Percentiles rank a stretch among this genome's conserved stretches.
Evolutionary conservation across 2,113 vertebrate genomes (phyloP).

Genomic region (Anas platyrhynchos): DNA sequence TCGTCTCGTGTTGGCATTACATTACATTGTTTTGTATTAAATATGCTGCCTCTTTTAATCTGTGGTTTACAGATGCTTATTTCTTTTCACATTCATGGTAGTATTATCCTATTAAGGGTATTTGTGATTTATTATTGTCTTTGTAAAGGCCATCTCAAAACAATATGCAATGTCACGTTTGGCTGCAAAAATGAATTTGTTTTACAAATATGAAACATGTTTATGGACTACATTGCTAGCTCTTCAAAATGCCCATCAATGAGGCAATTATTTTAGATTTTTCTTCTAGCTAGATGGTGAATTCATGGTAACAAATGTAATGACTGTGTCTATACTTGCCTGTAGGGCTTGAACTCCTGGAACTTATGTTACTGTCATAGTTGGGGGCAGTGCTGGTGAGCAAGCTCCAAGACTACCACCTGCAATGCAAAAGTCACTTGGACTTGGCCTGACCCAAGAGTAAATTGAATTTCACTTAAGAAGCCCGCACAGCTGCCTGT

Average conservation of each 20-base stretch:
- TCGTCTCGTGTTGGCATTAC: conserved; percentile 43
- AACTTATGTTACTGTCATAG: not conserved
- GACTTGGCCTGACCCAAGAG: not conserved
- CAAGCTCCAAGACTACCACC: not conserved
- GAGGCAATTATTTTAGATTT: not conserved
- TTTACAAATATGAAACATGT: conserved; percentile 12
- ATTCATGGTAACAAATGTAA: not conserved
- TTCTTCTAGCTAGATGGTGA: not conserved
- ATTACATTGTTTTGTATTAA: conserved; percentile 65
- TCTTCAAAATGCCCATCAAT: not conserved
- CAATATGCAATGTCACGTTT: not conserved
- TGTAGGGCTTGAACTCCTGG: not conserved
- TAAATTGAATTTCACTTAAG: not conserved
- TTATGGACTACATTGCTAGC: not conserved
- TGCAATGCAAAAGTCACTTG: not conserved
- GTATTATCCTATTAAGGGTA: conserved; percentile 57
- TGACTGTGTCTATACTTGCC: not conserved
- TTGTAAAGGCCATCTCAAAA: not conserved
- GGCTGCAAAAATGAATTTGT: conserved; percentile 41
- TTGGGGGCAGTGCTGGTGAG: not conserved
- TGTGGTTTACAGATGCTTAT: conserved; percentile 55
- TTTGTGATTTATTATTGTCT: conserved; percentile 51
- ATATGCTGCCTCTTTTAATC: conserved; percentile 60
- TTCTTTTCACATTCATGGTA: conserved; percentile 35
- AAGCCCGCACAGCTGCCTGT: not conserved